Evolutionary conservation across 2,888 invertebrate species (phyloP), one percentile per base, ranked within the genome.

Genomic region (Trichopria drosophilae): DNA sequence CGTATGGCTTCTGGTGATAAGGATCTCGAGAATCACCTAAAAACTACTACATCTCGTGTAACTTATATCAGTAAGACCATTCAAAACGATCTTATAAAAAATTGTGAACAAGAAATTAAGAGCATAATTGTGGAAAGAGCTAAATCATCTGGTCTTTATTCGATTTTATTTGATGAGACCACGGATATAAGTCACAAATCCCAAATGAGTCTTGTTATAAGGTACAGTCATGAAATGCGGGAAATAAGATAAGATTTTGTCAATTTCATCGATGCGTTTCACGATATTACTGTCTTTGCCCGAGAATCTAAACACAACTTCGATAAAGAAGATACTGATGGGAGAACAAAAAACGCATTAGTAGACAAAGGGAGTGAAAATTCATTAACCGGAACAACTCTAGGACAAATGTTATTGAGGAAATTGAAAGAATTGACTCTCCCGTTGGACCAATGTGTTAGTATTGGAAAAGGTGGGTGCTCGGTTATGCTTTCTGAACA

Each of bases 121-220:
- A 13, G 23, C 4, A 15, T 22, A 3, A 44, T 44, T 35, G 23
- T 44, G 15, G 22, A 23, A 18, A 24, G 23, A 26, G 26, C 51
- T 13, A 39, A 22, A 18, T 18, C 15, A 32, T 32, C 45, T 4
- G 24, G 24, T 19, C 28, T 43, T 6, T 58, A 42, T 35, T 26
- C 41, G 22, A 43, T 54, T 20, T 41, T 54, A 13, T 58, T 54
- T 28, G 56, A 58, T 36, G 56, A 58, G 19, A 56, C 58, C 2
- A 53, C 51, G 6, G 55, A 56, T 28, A 15, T 46, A 13, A 45
- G 46, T n/a, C 46, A 39, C 13, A 52, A 26, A 7, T 56, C 56
- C 10, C 56, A 54, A 39, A 37, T 58, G 15, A 51, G 49, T 23
- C 37, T 53, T 20, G 9, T 49, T 22, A 16, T 58, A n/a, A 35